Base-by-base conservation (phyloP, 2,888 invertebrate genomes). In the Quadroppia sp. region DNA sequence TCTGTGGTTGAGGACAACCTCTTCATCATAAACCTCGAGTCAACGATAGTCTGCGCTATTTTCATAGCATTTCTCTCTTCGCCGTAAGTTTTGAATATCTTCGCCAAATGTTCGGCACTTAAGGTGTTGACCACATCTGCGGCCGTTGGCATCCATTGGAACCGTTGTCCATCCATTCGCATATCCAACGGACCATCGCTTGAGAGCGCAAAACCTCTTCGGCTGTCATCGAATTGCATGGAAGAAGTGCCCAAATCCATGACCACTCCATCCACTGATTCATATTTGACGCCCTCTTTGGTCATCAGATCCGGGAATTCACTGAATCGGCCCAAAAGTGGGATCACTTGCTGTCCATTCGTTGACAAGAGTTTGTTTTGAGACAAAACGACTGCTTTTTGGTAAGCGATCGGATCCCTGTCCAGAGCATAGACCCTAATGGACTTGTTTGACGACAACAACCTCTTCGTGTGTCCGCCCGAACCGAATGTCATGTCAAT, bases 401-500 rank as follows among this genome's bases (percentile, higher is more conserved):
- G 83, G 83, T 88, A 85, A 4, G 95, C 92, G 17, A 86, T 79
- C 0, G 94, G 93, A 83, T 97, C 97, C 82, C 96, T 87, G 82
- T 97, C 97, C 77, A 96, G 83, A 0, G 91, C 91, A 80, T 90
- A 87, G 1, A 96, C 84, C 81, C 85, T 89, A 23, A 90, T 85
- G 78, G 85, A 82, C 48, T 89, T 84, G 15, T 87, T 85, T 36
- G 85, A 81, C 80, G 90, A 86, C 67, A 97, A 84, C 78, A 97
- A 86, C 80, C 86, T 86, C 78, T 85, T 86, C 13, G 91, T 88
- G 81, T 97, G 97, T 0, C 96, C 96, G 9, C 97, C 97, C 28
- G 90, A 90, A 36, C 97, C 96, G 85, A 96, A 97, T 17, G 97
- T 97, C 94, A 95, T 94, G 81, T 97, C 97, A 77, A 97, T 84